Evolutionary conservation across 2,888 invertebrate species (phyloP).

Genomic region (Amiota minor): DNA sequence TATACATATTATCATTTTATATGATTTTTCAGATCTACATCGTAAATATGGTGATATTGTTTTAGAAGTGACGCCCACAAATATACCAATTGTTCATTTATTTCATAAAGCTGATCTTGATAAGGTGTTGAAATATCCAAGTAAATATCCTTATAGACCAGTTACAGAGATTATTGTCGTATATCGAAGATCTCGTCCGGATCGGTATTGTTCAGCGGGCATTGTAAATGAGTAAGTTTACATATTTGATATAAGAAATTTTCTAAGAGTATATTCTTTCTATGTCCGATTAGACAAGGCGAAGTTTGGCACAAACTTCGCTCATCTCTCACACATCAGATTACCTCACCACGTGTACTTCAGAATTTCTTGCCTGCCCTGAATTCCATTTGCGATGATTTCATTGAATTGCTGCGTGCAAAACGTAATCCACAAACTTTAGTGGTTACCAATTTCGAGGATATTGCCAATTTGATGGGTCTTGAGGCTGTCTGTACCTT

Average conservation of each 20-base stretch:
- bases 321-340: constrained; percentile 81
- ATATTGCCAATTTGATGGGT: constrained; percentile 84
- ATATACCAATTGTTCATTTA: constrained; percentile 82
- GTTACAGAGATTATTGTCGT: constrained; percentile 86
- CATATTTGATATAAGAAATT: neutral
- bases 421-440: constrained; percentile 75
- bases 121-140: constrained; percentile 81
- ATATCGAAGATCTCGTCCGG: constrained; percentile 83
- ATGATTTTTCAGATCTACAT: constrained; percentile 77
- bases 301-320: constrained; percentile 85
- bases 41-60: constrained; percentile 83
- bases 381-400: constrained; percentile 85
- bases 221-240: constrained; percentile 85
- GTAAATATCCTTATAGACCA: constrained; percentile 85
- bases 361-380: constrained; percentile 83
- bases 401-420: constrained; percentile 79
- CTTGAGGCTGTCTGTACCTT: constrained; percentile 87
- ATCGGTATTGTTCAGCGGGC: constrained; percentile 86
- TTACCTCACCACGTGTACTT: constrained; percentile 85
- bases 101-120: constrained; percentile 83
- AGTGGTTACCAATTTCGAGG: constrained; percentile 80
- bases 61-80: constrained; percentile 84
- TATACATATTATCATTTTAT: neutral
- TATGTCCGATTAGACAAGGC: constrained; percentile 77
- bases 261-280: neutral